Base-by-base conservation (phyloP, 1,140 invertebrate genomes). In the Caenorhabditis remanei region DNA sequence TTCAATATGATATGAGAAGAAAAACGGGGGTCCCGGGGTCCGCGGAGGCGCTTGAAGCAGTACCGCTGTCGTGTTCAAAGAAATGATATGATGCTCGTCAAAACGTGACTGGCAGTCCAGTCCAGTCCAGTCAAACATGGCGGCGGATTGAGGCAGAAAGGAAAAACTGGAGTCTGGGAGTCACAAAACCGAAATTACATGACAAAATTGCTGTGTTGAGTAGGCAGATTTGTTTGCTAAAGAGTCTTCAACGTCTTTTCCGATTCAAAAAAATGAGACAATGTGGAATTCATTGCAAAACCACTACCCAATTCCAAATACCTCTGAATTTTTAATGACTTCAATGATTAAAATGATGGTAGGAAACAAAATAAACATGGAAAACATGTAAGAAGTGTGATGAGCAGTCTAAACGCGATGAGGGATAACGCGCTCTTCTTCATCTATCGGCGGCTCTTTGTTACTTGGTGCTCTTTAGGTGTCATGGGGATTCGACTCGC, bases 381-480 rank as follows among this genome's bases (percentile, higher is more conserved):
- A 79, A 79, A 79, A 19, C 41, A 71, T 32, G 61, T 32, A 63
- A 43, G 41, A 40, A 71, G 71, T 79, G 71, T 79, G 71, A 79
- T 79, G 71, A 79, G 71, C 71, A 79, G 71, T 79, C 46, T 53
- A 79, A 79, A 79, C 71, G n/a, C 46, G 43, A 79, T 79, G 71
- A 48, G 46, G 71, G 71, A 50, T 79, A 79, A 79, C 71, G 46
- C 71, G 71, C 71, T 48, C 41, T 53, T 79, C 71, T 79, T 79
- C 71, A 79, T 79, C 71, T 79, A 79, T 79, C 71, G 71, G 71
- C 71, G 71, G 71, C 71, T 79, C 71, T 79, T 79, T 79, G 71
- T 79, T 79, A 79, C 71, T 79, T 48, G 71, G 71, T 79, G 71
- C 71, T 79, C 46, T 79, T 79, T 79, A 79, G 71, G 71, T 79